Percentiles rank a stretch among this genome's conserved stretches.
phyloP scores from a whole-genome alignment of 2,113 vertebrate genomes.

The Tamias sibiricus region DNA sequence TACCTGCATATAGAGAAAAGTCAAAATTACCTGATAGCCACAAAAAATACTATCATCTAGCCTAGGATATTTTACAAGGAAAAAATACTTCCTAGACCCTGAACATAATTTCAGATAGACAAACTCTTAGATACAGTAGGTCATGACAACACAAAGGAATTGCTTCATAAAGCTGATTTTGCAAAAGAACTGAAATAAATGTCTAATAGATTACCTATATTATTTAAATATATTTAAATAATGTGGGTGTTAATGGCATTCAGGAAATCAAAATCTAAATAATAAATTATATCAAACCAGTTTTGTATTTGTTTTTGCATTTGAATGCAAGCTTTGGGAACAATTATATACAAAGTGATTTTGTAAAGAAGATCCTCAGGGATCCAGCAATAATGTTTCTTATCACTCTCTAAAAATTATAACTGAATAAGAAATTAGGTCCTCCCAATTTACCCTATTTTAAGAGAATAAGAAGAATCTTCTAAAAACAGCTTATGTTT shows the following conservation, averaged over 20 bases:
- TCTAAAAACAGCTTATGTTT: not conserved
- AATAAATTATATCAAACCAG: not conserved
- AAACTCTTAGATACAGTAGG: not conserved
- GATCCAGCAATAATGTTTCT: not conserved
- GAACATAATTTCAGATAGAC: not conserved
- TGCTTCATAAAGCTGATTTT: constrained; percentile 42
- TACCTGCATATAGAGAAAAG: not conserved
- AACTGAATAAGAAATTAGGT: not conserved
- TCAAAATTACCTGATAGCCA: not conserved
- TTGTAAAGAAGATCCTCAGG: not conserved
- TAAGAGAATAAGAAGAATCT: not conserved
- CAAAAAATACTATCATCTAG: not conserved
- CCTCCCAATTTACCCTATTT: not conserved
- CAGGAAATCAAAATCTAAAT: not conserved
- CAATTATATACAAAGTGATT: not conserved
- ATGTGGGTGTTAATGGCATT: not conserved
- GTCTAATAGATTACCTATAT: not conserved
- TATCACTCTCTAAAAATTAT: not conserved
- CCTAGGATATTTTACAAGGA: not conserved
- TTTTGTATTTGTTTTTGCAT: not conserved
- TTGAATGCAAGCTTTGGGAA: not conserved
- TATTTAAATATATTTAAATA: not conserved
- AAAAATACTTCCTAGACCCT: not conserved
- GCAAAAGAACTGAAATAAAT: not conserved
- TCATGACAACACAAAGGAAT: not conserved